These are phyloP conservation scores for Chaetodon trifasciatus DNA, from an alignment of 2,797 vertebrate species.

Conservation along the genomic window DNA sequence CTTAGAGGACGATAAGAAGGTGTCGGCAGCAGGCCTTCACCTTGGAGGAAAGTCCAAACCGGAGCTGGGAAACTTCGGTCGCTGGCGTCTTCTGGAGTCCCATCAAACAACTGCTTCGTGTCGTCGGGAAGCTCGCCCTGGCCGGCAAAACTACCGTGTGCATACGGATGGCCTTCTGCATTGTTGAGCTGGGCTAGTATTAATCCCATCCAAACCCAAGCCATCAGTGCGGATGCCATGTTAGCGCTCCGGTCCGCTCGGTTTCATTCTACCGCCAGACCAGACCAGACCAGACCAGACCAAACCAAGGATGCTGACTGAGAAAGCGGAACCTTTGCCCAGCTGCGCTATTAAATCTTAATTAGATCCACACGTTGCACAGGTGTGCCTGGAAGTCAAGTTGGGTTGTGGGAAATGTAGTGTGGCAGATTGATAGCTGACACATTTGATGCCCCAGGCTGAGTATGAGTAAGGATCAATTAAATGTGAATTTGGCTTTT, in stretches of 20 bases:
- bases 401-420: too few relatives aligned
- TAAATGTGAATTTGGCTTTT: too few relatives aligned
- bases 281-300: too few relatives aligned
- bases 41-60: conserved; percentile 20
- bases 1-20: too few relatives aligned
- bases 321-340: fast-evolving
- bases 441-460: too few relatives aligned
- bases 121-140: background rate
- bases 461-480: too few relatives aligned
- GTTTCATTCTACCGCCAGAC: background rate
- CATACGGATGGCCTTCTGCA: conserved; percentile 1
- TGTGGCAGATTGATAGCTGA: too few relatives aligned
- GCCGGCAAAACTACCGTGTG: background rate
- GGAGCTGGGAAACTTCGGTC: background rate
- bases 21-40: background rate
- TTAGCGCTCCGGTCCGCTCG: background rate
- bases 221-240: conserved; percentile 32
- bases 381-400: conserved; percentile 6
- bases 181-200: conserved; percentile 39
- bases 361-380: background rate
- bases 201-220: conserved; percentile 36
- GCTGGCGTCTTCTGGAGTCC: background rate
- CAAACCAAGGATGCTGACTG: too few relatives aligned
- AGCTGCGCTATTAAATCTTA: background rate
- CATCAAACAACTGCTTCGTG: background rate